A percentile compares a stretch with the other conserved stretches of the same genome.
phyloP scores from a whole-genome alignment of 2,113 vertebrate species.

The Psephotus haematonotus region DNA sequence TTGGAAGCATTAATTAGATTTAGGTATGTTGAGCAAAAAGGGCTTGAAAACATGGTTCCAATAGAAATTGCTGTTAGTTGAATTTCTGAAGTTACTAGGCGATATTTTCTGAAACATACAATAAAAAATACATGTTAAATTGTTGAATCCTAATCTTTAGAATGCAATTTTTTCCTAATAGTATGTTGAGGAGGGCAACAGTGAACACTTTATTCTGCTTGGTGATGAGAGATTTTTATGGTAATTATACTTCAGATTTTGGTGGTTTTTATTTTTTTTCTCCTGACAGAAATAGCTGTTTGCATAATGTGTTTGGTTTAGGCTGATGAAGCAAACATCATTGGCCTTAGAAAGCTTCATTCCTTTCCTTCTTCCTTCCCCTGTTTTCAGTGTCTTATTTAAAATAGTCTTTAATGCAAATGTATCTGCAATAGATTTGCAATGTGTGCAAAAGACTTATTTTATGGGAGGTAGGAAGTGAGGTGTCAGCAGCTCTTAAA shows the following conservation, averaged over 20 bases:
- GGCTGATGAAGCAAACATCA: not conserved
- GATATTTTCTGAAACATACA: not conserved
- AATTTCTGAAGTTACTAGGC: not conserved
- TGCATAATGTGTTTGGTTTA: constrained; percentile 9
- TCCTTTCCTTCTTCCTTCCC: not conserved
- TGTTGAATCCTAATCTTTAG: not conserved
- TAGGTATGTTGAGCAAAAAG: not conserved
- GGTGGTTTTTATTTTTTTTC: not conserved
- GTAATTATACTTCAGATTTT: not conserved
- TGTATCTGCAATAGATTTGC: not conserved
- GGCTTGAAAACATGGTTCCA: not conserved
- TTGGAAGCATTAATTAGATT: not conserved
- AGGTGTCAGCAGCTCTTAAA: not conserved
- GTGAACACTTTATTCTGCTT: not conserved
- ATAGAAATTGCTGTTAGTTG: not conserved
- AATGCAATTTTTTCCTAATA: not conserved
- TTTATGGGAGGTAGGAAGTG: not conserved
- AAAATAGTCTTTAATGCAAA: not conserved
- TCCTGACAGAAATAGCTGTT: not conserved
- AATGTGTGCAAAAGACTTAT: not conserved
- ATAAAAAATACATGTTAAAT: not conserved
- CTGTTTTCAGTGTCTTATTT: not conserved
- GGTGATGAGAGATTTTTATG: not conserved
- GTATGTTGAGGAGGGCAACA: not conserved
- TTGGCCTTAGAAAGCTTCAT: not conserved